Conservation (phyloP, 1,140 invertebrate species). For the Drosophila nannoptera region DNA sequence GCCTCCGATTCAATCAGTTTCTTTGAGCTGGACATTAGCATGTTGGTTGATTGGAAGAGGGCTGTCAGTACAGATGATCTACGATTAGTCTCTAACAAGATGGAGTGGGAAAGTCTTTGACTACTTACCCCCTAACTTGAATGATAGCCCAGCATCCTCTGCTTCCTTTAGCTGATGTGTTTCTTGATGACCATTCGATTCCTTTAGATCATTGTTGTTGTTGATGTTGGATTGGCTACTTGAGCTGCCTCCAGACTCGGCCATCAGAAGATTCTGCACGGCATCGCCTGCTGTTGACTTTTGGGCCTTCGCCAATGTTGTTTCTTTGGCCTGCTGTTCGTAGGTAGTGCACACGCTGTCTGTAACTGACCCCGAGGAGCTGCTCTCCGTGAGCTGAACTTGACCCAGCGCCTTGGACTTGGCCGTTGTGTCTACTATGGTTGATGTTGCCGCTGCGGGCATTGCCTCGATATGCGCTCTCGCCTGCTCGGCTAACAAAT, state of each 20-base stretch:
- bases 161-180: constrained; percentile 32
- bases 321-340: constrained; percentile 78
- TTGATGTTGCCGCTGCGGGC: not conserved
- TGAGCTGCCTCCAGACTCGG: constrained; percentile 18
- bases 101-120: too few relatives aligned
- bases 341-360: constrained; percentile 83
- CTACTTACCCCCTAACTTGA: constrained; percentile 59
- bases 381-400: constrained; percentile 81
- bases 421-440: not conserved
- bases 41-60: constrained; percentile 74
- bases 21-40: constrained; percentile 71
- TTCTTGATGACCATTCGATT: constrained; percentile 17
- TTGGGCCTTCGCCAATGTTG: constrained; percentile 20
- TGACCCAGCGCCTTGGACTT: constrained; percentile 38
- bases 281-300: constrained; percentile 8
- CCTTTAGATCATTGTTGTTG: constrained; percentile 18
- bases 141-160: constrained; percentile 49
- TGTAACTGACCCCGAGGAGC: constrained; percentile 83
- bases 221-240: constrained; percentile 20
- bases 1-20: constrained; percentile 58
- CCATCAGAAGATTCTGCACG: constrained; percentile 33
- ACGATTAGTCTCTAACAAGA: not conserved
- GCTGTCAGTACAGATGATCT: constrained; percentile 35
- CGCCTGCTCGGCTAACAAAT: constrained; percentile 18
- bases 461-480: not conserved